phyloP scores from a whole-genome alignment of 2,113 vertebrate species.

The Python bivittatus region DNA sequence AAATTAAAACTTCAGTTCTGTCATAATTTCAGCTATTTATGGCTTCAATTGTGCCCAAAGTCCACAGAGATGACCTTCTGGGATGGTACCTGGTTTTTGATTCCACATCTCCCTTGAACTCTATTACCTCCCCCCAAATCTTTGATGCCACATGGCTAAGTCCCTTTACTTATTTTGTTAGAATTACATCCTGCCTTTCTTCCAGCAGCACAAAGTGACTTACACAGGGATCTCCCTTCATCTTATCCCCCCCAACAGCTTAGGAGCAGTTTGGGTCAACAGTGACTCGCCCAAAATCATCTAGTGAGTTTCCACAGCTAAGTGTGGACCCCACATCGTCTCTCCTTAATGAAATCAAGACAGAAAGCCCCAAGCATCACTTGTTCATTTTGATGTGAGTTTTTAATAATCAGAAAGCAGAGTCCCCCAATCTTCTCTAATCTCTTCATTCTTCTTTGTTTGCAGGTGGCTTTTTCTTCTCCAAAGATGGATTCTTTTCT shows the following conservation, averaged over 20 bases:
- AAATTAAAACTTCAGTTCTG: not conserved
- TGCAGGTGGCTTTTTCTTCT: not conserved
- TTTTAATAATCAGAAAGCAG: slow-evolving; percentile 3
- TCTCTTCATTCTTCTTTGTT: slow-evolving; percentile 4
- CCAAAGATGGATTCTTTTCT: not conserved
- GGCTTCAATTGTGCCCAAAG: not conserved
- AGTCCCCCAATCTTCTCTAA: not conserved
- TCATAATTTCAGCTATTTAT: not conserved
- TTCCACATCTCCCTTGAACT: not conserved
- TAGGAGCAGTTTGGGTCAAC: not conserved
- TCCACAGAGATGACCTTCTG: not conserved
- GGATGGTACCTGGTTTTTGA: not conserved
- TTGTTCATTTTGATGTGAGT: not conserved
- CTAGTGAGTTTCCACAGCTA: not conserved
- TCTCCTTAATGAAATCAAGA: not conserved
- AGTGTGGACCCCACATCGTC: not conserved
- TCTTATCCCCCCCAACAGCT: not conserved
- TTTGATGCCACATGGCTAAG: not conserved
- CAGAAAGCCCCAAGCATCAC: not conserved
- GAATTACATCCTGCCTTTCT: not conserved
- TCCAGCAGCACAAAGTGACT: not conserved
- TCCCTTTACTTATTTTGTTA: not conserved
- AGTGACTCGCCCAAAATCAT: not conserved
- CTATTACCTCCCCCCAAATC: not conserved
- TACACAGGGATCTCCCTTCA: not conserved